These are phyloP conservation scores for Papilio gigon DNA, from an alignment of 2,888 invertebrate species.

Conservation along the genomic window DNA sequence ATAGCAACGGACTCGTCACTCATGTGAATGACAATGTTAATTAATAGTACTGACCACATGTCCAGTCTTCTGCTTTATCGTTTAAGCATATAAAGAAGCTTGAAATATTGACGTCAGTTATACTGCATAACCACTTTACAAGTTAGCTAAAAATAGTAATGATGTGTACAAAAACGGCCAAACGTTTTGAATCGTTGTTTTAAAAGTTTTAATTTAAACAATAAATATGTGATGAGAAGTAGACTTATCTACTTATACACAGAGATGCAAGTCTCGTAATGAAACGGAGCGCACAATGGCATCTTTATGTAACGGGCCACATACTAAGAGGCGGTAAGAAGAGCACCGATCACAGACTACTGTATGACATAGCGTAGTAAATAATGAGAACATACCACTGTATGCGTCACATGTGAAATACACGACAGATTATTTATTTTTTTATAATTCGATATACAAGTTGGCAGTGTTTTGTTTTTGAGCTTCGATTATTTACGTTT, in stretches of 20 bases:
- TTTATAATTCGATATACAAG: background rate
- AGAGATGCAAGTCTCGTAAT: constrained; percentile 64
- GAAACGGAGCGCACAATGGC: constrained; percentile 60
- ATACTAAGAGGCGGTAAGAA: constrained; percentile 41
- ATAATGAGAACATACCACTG: constrained; percentile 38
- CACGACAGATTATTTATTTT: background rate
- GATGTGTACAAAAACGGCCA: background rate
- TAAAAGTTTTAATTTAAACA: background rate
- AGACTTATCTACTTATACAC: constrained; percentile 1
- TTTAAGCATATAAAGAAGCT: background rate
- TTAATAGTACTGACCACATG: background rate
- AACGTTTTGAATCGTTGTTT: background rate
- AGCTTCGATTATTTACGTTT: background rate
- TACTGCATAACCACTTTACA: background rate
- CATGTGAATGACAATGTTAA: background rate
- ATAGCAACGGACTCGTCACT: background rate
- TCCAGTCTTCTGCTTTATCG: background rate
- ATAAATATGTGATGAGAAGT: constrained; percentile 5
- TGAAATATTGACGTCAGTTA: background rate
- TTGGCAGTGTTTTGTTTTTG: background rate
- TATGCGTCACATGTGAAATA: constrained; percentile 6
- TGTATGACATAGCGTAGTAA: constrained; percentile 48
- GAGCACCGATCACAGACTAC: constrained; percentile 45
- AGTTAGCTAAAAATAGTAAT: constrained; percentile 10
- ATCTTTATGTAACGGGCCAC: constrained; percentile 56